Base-by-base conservation (phyloP, 2,113 vertebrate genomes). In the Callorhinus ursinus region DNA sequence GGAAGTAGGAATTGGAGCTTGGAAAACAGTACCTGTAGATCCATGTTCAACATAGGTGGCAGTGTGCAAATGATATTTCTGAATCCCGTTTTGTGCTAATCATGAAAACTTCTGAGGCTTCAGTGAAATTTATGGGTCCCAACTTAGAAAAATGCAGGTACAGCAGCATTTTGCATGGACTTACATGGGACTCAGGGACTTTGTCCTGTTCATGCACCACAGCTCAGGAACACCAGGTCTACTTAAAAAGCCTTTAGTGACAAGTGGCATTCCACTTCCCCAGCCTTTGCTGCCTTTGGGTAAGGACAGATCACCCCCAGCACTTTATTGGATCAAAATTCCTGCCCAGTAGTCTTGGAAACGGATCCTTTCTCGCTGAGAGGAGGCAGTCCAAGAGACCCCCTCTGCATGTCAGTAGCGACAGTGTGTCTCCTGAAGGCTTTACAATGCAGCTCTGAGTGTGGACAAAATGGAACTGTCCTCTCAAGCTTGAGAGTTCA, bases 21-120 rank as follows among this genome's bases (percentile, higher is more conserved):
- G 79, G n/a, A 72, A 74, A 90, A 61, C 51, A 81, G 59, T 42
- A 49, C 28, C 21, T 39, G 2, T 28, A 89, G 8, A 85, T 81
- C 39, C 67, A 2, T 16, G 53, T 94, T 81, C 57, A 49, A 28
- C n/a, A 42, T 19, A 85, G 12, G 26, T 51, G 19, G 24, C 36
- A 59, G 36, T 61, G 46, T 86, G 53, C 26, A 76, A 36, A 65
- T 53, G 67, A 67, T 22, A 46, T 87, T 55, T 95, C 83, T 85
- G 49, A 89, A 46, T 83, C 49, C 49, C 14, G 31, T 53, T 77
- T 96, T n/a, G 39, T 15, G n/a, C 26, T 69, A 36, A 94, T 72
- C 11, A 36, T 83, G 33, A 80, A 93, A 80, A 85, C 51, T 72
- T 80, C 59, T 55, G 59, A 90, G 90, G 77, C 79, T 89, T 88